A percentile compares a stretch with the other conserved stretches of the same genome.
Evolutionary conservation across 1,140 invertebrate genomes (phyloP).

Genomic region (Planococcus citri): DNA sequence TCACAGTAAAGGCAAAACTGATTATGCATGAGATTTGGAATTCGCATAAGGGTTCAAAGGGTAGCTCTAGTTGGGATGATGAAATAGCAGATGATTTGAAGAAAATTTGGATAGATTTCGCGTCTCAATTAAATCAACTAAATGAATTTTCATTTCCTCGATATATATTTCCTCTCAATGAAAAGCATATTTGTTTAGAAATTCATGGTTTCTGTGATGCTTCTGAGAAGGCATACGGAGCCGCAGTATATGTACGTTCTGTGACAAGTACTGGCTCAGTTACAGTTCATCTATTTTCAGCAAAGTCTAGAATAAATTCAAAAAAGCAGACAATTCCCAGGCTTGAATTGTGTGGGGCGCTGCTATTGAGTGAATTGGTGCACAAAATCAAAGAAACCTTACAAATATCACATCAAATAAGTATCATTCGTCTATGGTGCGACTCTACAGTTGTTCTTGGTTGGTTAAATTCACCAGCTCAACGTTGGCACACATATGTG

Average conservation of each 20-base stretch:
- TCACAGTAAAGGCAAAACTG: constrained; percentile 22
- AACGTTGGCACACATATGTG: constrained; percentile 33
- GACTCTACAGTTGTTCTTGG: constrained; percentile 33
- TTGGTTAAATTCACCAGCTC: constrained; percentile 31
- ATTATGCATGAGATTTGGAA: constrained; percentile 27
- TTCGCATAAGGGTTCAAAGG: background rate
- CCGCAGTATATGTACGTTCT: constrained; percentile 31
- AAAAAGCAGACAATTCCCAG: constrained; percentile 37
- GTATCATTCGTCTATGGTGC: constrained; percentile 23
- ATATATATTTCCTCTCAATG: background rate
- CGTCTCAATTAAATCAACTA: background rate
- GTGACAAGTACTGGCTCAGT: constrained; percentile 18
- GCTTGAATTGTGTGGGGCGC: constrained; percentile 37
- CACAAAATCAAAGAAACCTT: constrained; percentile 24
- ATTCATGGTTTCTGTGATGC: constrained; percentile 32
- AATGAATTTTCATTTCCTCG: constrained; percentile 19
- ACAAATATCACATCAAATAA: background rate
- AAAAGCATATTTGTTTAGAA: constrained; percentile 10
- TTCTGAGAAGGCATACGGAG: constrained; percentile 31
- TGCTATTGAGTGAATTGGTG: constrained; percentile 32
- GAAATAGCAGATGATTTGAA: constrained; percentile 24
- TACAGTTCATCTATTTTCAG: constrained; percentile 23
- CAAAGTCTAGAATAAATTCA: constrained; percentile 26
- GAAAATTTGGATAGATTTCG: background rate
- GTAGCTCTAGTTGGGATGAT: constrained; percentile 32